These are phyloP conservation scores for Clarias platycephalus DNA, from an alignment of 2,797 vertebrate genomes.

Conservation along the genomic window DNA sequence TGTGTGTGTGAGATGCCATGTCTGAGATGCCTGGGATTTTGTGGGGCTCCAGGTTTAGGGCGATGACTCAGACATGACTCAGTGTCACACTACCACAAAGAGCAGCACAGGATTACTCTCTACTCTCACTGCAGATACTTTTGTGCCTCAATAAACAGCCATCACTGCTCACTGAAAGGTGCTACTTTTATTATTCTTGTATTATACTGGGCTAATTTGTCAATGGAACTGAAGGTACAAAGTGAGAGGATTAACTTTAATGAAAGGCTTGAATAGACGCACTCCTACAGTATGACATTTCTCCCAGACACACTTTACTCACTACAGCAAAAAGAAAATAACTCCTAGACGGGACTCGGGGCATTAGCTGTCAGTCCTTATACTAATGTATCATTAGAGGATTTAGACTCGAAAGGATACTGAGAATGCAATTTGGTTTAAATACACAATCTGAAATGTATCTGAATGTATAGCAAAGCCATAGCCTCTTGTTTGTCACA, in stretches of 20 bases:
- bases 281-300: neutral
- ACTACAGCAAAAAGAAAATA: neutral
- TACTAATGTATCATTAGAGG: slow-evolving; percentile 1
- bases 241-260: slow-evolving; percentile 1
- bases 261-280: neutral
- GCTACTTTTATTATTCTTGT: neutral
- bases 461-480: neutral
- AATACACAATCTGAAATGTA: neutral
- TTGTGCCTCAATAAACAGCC: slow-evolving; percentile 6
- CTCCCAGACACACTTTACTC: neutral
- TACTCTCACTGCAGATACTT: slow-evolving; percentile 19
- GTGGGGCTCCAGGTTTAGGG: slow-evolving; percentile 47
- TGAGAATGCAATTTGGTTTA: neutral
- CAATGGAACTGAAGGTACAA: neutral
- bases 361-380: neutral
- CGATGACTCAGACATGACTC: slow-evolving; percentile 56
- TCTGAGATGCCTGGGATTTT: slow-evolving; percentile 58
- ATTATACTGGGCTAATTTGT: neutral
- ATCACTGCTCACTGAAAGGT: neutral
- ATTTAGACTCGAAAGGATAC: neutral
- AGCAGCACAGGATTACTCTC: slow-evolving; percentile 38
- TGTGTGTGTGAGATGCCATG: slow-evolving; percentile 2
- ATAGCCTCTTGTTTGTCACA: neutral
- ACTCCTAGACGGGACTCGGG: neutral
- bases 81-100: slow-evolving; percentile 42